Percentiles rank a stretch among this genome's conserved stretches.
These are phyloP conservation scores for Etheostoma spectabile DNA, from an alignment of 2,113 vertebrate species.

Conservation along the genomic window DNA sequence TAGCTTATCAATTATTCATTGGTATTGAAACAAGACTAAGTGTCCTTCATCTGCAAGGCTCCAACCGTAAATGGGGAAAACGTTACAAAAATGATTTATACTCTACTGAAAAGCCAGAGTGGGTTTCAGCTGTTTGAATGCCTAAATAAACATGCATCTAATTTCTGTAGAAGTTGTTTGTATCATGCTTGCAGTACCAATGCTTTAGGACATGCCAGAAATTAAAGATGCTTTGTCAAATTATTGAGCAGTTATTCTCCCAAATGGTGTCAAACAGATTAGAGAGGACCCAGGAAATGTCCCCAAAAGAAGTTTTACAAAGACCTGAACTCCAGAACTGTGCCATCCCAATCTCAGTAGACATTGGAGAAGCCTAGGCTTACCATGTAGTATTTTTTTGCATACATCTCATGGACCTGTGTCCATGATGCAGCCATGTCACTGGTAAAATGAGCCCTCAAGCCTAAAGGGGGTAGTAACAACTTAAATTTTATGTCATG, in stretches of 20 bases:
- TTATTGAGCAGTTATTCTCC: conserved; percentile 12
- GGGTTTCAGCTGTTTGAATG: background rate
- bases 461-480: background rate
- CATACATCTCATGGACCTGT: conserved; percentile 6
- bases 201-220: background rate
- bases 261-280: background rate
- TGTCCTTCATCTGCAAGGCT: conserved; percentile 73
- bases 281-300: conserved; percentile 2
- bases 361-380: background rate
- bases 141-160: background rate
- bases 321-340: background rate
- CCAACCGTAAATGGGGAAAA: conserved; percentile 56
- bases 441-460: conserved; percentile 24
- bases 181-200: background rate
- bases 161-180: background rate
- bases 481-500: conserved; percentile 20
- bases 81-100: conserved; percentile 66
- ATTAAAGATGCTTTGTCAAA: background rate
- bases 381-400: conserved; percentile 11
- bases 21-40: conserved; percentile 75
- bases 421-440: conserved; percentile 8
- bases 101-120: conserved; percentile 16
- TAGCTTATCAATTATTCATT: conserved; percentile 83
- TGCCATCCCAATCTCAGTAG: background rate
- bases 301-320: background rate